Evolutionary conservation across 1,140 invertebrate species (phyloP), one percentile per base, ranked within the genome.

Genomic region (Glossosoma conforme): DNA sequence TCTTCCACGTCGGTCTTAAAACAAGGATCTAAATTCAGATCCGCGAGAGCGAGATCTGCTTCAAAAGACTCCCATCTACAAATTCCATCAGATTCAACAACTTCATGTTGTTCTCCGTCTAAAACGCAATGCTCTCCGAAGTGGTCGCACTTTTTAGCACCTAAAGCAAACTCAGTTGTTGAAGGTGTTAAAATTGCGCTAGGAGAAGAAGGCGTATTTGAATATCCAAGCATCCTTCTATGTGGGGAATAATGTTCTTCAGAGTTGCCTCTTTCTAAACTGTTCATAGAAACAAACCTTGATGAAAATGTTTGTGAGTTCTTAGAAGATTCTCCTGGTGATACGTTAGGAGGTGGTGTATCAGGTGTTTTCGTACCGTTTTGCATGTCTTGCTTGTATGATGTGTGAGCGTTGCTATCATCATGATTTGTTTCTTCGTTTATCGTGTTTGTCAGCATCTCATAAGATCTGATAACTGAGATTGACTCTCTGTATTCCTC

Each of bases 1-100:
- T 80, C 78, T 58, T 79, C 77, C 0, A 79, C 77, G 35, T 75
- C 77, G n/a, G 77, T 71, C 56, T 74, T 74, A 48, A 71, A 75
- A 42, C 70, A 73, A 2, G 71, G 71, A 52, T 75, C 72, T 1
- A 75, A 59, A 49, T 75, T 70, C 58, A 75, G 62, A 54, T 74
- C 70, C 11, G 69, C 70, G 44, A 75, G 52, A 35, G 72, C 72
- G 44, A 75, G 47, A 60, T 75, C 72, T 11, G 71, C 72, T 62
- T 75, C 72, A 50, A 75, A 75, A n/a, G 72, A 75, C 58, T 75
- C 72, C 72, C 72, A 75, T 47, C 68, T 57, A 59, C 71, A 75
- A 35, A 67, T 63, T 14, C 66, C 70, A 17, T 62, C 58, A 53
- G 68, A 67, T 2, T 69, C 71, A 63, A 71, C 73, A 43, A 69